These are phyloP conservation scores for Seriola rivoliana DNA, from an alignment of 2,113 vertebrate species.

Conservation along the genomic window DNA sequence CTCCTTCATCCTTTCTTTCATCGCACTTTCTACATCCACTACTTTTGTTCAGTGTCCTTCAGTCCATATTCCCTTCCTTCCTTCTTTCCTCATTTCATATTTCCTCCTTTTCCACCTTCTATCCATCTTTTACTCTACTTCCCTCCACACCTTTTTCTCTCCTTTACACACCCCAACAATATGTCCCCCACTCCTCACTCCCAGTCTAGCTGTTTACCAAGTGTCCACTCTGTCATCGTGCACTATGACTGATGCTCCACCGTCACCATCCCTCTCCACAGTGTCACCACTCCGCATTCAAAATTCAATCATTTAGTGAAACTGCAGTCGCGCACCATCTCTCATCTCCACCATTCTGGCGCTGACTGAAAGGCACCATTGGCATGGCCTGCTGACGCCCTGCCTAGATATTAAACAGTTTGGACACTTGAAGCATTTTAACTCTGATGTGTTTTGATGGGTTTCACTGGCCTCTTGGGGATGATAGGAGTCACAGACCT, in stretches of 20 bases:
- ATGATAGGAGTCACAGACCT: conserved; percentile 44
- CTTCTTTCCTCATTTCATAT: conserved; percentile 8
- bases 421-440: conserved; percentile 74
- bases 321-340: conserved; percentile 61
- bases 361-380: conserved; percentile 56
- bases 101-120: conserved; percentile 10
- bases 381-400: conserved; percentile 50
- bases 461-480: conserved; percentile 61
- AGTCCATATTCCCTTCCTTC: conserved; percentile 1
- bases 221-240: conserved; percentile 56
- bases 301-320: conserved; percentile 79
- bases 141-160: conserved; percentile 5
- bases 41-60: background rate
- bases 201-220: conserved; percentile 57
- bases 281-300: conserved; percentile 73
- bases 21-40: background rate
- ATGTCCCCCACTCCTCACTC: conserved; percentile 9
- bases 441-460: conserved; percentile 72
- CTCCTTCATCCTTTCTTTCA: conserved; percentile 5
- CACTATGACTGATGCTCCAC: conserved; percentile 68
- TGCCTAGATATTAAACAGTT: conserved; percentile 67
- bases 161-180: conserved; percentile 2
- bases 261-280: conserved; percentile 63
- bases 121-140: conserved; percentile 1
- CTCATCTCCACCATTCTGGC: conserved; percentile 60